Evolutionary conservation across 2,113 vertebrate genomes (phyloP).

Genomic region (Clarias batrachus): DNA sequence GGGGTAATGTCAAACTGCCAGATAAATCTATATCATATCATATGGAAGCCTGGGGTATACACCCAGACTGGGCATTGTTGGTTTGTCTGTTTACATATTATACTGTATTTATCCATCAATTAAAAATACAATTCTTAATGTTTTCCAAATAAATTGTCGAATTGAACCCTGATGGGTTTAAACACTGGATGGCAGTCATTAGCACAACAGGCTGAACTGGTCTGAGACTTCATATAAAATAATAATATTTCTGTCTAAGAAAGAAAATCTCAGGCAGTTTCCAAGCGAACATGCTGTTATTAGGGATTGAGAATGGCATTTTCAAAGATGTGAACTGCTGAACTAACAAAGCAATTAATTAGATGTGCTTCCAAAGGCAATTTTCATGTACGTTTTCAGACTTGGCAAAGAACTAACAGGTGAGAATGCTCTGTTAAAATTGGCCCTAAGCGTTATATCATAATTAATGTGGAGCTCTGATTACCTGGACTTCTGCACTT

Average conservation of each 20-base stretch:
- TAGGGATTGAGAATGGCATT: not conserved
- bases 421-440: not conserved
- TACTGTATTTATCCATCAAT: not conserved
- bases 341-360: not conserved
- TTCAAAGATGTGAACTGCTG: not conserved
- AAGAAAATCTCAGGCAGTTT: not conserved
- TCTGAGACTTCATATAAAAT: too few relatives aligned
- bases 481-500: conserved; percentile 1
- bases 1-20: too few relatives aligned
- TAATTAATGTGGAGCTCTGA: not conserved
- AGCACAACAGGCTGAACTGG: not conserved
- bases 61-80: not conserved
- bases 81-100: not conserved
- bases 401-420: not conserved
- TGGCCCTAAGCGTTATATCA: not conserved
- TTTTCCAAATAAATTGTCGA: not conserved
- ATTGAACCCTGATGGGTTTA: not conserved
- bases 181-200: not conserved
- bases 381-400: too few relatives aligned
- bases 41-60: not conserved
- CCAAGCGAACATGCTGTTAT: not conserved
- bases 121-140: not conserved
- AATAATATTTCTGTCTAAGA: too few relatives aligned
- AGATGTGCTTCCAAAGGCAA: not conserved
- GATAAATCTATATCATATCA: not conserved